Evolutionary conservation across 2,113 vertebrate genomes (phyloP).

Genomic region (Dicrurus megarhynchus): DNA sequence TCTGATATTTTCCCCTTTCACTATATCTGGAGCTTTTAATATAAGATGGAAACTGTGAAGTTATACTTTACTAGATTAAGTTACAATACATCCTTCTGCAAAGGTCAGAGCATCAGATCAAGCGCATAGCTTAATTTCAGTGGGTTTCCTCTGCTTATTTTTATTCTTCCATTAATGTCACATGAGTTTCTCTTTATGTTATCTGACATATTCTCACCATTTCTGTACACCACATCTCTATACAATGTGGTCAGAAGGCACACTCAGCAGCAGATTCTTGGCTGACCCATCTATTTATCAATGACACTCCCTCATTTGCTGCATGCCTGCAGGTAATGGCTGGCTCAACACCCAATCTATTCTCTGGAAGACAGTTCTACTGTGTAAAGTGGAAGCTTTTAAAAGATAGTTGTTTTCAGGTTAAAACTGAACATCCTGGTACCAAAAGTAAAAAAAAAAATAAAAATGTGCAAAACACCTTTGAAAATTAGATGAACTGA

Average conservation of each 20-base stretch:
- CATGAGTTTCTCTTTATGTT: not conserved
- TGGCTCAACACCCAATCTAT: not conserved
- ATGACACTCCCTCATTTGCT: not conserved
- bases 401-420: not conserved
- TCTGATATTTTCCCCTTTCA: not conserved
- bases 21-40: not conserved
- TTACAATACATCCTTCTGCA: not conserved
- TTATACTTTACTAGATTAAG: not conserved
- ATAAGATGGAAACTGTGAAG: not conserved
- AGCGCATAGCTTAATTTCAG: not conserved
- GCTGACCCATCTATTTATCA: not conserved
- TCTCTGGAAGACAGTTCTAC: not conserved
- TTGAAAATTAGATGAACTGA: not conserved
- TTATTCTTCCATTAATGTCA: not conserved
- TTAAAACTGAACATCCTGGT: not conserved
- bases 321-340: not conserved
- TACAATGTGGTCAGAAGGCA: not conserved
- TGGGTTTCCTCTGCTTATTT: not conserved
- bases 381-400: not conserved
- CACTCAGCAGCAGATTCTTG: not conserved
- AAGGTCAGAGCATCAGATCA: not conserved
- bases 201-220: not conserved
- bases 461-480: not conserved
- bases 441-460: not conserved
- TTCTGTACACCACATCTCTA: not conserved